These are phyloP conservation scores for Darwinula stevensoni DNA, from an alignment of 2,888 invertebrate genomes.

Conservation along the genomic window DNA sequence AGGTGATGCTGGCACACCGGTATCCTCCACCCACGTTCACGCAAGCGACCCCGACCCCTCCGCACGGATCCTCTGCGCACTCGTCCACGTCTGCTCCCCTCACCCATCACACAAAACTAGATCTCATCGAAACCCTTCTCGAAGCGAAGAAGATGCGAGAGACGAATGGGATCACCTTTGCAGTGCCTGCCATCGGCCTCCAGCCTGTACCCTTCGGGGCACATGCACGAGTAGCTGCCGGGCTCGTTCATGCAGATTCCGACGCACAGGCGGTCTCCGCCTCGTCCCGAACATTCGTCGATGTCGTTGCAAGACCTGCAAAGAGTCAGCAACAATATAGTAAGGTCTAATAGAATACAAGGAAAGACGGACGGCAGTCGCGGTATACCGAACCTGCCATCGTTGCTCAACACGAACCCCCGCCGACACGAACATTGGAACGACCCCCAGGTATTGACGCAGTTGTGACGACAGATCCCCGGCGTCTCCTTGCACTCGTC, in stretches of 20 bases:
- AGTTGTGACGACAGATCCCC: conserved; percentile 18
- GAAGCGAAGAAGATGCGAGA: too few relatives aligned
- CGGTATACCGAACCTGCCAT: too few relatives aligned
- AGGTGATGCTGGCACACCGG: conserved; percentile 55
- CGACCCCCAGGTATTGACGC: conserved; percentile 21
- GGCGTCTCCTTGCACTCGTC: conserved; percentile 17
- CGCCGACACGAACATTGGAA: conserved; percentile 20
- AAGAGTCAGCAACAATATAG: too few relatives aligned
- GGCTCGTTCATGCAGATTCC: conserved; percentile 17
- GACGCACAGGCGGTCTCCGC: conserved; percentile 13
- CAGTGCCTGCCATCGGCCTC: conserved; percentile 45
- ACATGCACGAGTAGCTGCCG: conserved; percentile 14
- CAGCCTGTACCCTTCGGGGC: conserved; percentile 16
- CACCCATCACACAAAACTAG: too few relatives aligned
- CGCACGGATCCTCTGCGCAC: conserved; percentile 18
- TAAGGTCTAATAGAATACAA: too few relatives aligned
- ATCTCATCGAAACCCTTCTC: too few relatives aligned
- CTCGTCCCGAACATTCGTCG: conserved; percentile 21
- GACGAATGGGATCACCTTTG: conserved; percentile 37
- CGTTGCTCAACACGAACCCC: conserved; percentile 15
- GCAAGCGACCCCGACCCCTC: conserved; percentile 27
- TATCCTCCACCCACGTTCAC: conserved; percentile 66
- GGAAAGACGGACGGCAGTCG: too few relatives aligned
- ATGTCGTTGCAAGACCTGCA: too few relatives aligned
- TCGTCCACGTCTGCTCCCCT: conserved; percentile 42